Base-by-base conservation (phyloP, 2,797 vertebrate species). In the Poliocrania exsul region DNA sequence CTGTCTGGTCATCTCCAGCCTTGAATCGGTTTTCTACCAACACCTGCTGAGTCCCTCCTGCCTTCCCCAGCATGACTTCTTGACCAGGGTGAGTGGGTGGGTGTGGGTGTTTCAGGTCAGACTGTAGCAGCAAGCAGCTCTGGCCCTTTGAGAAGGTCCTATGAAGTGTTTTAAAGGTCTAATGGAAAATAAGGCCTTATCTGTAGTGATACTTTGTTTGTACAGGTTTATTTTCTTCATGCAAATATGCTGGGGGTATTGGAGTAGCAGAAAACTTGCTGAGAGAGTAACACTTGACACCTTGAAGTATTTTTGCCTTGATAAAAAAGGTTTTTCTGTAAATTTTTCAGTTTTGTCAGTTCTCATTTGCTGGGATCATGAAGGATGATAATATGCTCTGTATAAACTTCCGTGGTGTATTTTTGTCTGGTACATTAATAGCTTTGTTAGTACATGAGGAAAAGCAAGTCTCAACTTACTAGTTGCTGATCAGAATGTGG, bases 381-480 rank as follows among this genome's bases (percentile, higher is more conserved):
- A 94, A 85, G 73, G 60, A 66, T 93, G 71, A 18, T 88, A 70
- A 83, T 54, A 13, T 61, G 40, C 69, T 87, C 82, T 94, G 26
- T 69, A 50, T 88, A 90, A 86, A 77, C 64, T 91, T 82, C 60
- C 61, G 90, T 8, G 13, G 5, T 88, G 47, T 93, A 80, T 97
- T 96, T 97, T 92, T 90, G 80, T 88, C 44, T 91, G 71, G 29
- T 95, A 66, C 78, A 67, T 93, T 91, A 94, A 84, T 95, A 88
- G 58, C 90, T 93, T 93, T 60, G 84, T 65, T 75, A 81, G 83
- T 96, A 83, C 13, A 79, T 83, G 67, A 50, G 86, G 88, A 95
- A 29, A 67, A 81, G 24, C 47, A 72, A 86, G 42, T 94, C 67
- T 93, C 44, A 47, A n/a, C 50, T 90, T 95, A 92, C 25, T 75